Conservation (phyloP, 2,888 invertebrate species). For the Entomobrya proxima region DNA sequence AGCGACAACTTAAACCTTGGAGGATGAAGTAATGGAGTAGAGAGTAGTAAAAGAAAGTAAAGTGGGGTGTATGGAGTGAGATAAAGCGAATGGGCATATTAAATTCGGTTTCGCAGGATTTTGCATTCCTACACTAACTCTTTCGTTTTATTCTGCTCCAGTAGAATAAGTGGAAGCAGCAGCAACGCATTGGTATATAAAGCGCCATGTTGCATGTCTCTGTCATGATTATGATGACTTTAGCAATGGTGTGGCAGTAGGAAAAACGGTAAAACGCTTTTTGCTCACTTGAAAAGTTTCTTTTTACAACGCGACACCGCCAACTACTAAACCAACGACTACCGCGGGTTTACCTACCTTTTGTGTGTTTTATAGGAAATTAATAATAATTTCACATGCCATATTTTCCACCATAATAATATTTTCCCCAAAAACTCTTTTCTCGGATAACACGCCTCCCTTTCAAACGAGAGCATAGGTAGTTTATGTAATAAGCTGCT, state of each 20-base stretch:
- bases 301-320: no score
- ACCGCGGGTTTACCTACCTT: background rate
- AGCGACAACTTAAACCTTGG: slow-evolving; percentile 49
- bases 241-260: background rate
- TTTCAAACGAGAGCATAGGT: no score
- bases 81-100: slow-evolving; percentile 33
- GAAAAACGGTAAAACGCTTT: background rate
- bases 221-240: slow-evolving; percentile 37
- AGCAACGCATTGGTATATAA: no score
- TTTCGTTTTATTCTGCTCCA: slow-evolving; percentile 13
- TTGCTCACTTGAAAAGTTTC: background rate
- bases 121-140: background rate
- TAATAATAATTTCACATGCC: slow-evolving; percentile 43
- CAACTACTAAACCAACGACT: no score
- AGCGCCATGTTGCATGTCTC: slow-evolving; percentile 4
- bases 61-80: background rate
- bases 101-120: slow-evolving; percentile 29
- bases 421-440: background rate
- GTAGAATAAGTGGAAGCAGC: no score
- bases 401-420: slow-evolving; percentile 28
- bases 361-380: slow-evolving; percentile 47
- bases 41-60: background rate
- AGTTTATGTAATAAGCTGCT: no score
- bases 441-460: slow-evolving; percentile 1
- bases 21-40: background rate